These are phyloP conservation scores for Pangasianodon gigas DNA, from an alignment of 2,113 vertebrate species.

Conservation along the genomic window DNA sequence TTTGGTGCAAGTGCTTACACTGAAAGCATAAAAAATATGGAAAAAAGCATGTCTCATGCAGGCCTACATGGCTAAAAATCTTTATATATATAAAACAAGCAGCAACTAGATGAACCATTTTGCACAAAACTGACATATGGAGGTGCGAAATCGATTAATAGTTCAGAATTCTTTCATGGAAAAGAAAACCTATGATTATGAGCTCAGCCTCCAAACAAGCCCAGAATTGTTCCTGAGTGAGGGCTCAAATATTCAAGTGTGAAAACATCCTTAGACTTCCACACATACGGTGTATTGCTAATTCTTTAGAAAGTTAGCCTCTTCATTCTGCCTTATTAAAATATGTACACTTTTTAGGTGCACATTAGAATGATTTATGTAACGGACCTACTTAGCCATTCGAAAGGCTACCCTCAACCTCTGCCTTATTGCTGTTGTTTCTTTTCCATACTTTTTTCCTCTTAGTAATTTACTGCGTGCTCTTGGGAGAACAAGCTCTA, in stretches of 20 bases:
- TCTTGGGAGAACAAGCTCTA: conserved; percentile 64
- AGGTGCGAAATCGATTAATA: neutral
- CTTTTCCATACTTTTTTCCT: conserved; percentile 55
- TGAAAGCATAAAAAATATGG: too few species aligned
- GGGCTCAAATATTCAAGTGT: neutral
- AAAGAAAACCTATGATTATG: neutral
- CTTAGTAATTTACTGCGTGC: conserved; percentile 68
- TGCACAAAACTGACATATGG: neutral
- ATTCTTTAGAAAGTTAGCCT: conserved; percentile 40
- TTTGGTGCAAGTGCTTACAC: neutral
- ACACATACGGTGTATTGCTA: neutral
- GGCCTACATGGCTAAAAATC: neutral
- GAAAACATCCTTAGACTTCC: neutral
- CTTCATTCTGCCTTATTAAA: conserved; percentile 64
- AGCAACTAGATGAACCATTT: neutral
- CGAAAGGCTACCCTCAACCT: conserved; percentile 67
- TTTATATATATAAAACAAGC: neutral
- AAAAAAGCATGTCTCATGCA: neutral
- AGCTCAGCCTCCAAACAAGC: neutral
- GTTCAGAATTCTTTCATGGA: neutral
- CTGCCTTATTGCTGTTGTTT: conserved; percentile 72
- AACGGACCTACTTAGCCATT: conserved; percentile 59
- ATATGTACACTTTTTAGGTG: conserved; percentile 70
- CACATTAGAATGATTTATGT: conserved; percentile 77
- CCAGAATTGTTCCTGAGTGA: neutral